Conservation (phyloP, 2,888 invertebrate genomes). For the Meghimatium bilineatum region DNA sequence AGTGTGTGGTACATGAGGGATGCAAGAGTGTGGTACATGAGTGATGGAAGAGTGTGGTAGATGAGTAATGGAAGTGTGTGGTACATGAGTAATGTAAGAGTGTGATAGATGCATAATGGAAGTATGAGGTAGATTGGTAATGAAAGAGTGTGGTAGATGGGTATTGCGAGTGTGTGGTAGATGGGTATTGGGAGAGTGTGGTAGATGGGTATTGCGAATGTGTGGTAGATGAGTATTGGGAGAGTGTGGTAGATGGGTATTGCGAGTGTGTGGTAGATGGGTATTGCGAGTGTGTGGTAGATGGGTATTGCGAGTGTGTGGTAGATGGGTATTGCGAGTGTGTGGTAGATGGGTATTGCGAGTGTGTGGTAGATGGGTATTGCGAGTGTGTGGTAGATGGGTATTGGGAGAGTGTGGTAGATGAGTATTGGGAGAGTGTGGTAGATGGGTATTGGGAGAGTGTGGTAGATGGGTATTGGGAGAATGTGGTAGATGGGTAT, state of each 20-base stretch:
- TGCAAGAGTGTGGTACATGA: not conserved
- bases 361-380: not conserved
- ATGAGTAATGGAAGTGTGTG: not conserved
- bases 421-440: not conserved
- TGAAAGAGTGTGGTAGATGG: too few relatives aligned
- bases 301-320: not conserved
- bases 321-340: slow-evolving; percentile 7
- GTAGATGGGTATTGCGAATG: too few relatives aligned
- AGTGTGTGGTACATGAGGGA: not conserved
- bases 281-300: not conserved
- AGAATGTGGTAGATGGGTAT: slow-evolving; percentile 5
- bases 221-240: too few relatives aligned
- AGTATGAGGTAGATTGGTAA: not conserved
- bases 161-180: too few relatives aligned
- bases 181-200: too few relatives aligned
- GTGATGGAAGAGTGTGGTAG: not conserved
- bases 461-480: not conserved
- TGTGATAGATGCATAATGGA: not conserved
- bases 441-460: not conserved
- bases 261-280: not conserved
- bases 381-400: slow-evolving; percentile 8
- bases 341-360: not conserved
- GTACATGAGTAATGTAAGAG: not conserved
- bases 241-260: too few relatives aligned
- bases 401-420: not conserved